Evolutionary conservation across 2,113 vertebrate genomes (phyloP), one percentile per base, ranked within the genome.

Genomic region (Aldabrachelys gigantea): DNA sequence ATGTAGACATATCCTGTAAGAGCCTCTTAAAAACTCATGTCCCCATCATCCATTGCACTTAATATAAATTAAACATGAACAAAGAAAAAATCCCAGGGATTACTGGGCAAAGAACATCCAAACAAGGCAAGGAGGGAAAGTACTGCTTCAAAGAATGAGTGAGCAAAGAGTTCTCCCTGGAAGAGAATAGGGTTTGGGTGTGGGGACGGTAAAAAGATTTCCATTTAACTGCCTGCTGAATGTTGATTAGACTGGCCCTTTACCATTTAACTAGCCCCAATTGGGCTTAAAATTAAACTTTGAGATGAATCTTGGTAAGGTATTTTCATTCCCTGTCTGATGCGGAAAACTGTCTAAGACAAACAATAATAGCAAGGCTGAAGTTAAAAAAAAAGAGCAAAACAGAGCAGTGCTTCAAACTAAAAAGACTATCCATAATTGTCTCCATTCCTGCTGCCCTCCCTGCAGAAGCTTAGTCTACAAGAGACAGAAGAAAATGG

Each of bases 191-290:
- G 84, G 1, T 29, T 78, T 1, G 6, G 4, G 5, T 1, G 16
- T 35, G 31, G 12, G 3, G 1, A 85, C 1, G 22, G 2, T 89
- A 89, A 89, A 2, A 4, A 2, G 0, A 2, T 76, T 25, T 76
- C 11, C 24, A 27, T 25, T 76, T 44, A 76, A 76, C 35, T 72
- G 17, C n/a, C 75, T 59, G 5, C 19, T 85, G 90, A 57, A 87
- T 87, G 0, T 17, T 54, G 92, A 79, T 47, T 83, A 82, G 75
- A 91, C 79, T 10, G 3, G 87, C 17, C 0, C 1, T 1, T 54
- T 3, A 53, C 52, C 11, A 38, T 24, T 31, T 21, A 56, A 1
- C 12, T 0, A 59, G 14, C 47, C 16, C 31, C n/a, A 90, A 41
- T 1, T 62, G 82, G 47, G 84, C 87, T 41, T 2, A 56, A 85